Base-by-base conservation (phyloP, 2,113 vertebrate genomes). In the Dasyprocta punctata region DNA sequence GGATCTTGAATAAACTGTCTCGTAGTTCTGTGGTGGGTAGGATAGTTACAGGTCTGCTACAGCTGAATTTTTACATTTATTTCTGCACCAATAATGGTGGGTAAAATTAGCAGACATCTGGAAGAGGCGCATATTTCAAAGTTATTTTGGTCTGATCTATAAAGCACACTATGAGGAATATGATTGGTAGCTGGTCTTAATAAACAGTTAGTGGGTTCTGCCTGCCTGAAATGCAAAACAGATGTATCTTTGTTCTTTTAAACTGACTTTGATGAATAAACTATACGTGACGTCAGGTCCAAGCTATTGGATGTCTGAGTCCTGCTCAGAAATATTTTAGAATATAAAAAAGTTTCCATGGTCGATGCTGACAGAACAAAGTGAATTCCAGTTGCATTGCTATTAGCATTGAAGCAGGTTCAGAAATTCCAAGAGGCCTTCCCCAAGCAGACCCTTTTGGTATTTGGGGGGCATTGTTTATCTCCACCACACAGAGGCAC, bases 191-290 rank as follows among this genome's bases (percentile, higher is more conserved):
- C 99, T 98, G 98, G 98, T 98, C 98, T 99, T 99, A 99, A 99
- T 99, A 99, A 99, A 99, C 98, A 99, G 98, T 98, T 97, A 97
- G 95, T 98, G 98, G 98, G 98, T 98, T 98, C 98, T 99, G 98
- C 98, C 98, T 98, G 98, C 97, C 98, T 98, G 98, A 99, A 99
- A 99, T 99, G 98, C 98, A 99, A 99, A 99, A 98, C 98, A 99
- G 99, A 99, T 99, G 99, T 99, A 99, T 98, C 99, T 99, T 99
- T 99, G 99, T 99, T 99, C 99, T 99, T 99, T 99, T 98, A 98
- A 99, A 99, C 98, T 98, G 98, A 99, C 98, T 99, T 99, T 99
- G 99, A 99, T 99, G 99, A 99, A 99, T 99, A 99, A 99, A 99
- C 99, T 99, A 98, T 98, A 99, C 96, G 98, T 99, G 99, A 99